Base-by-base conservation (phyloP, 2,888 invertebrate genomes). In the Aspidiotus rigidus region DNA sequence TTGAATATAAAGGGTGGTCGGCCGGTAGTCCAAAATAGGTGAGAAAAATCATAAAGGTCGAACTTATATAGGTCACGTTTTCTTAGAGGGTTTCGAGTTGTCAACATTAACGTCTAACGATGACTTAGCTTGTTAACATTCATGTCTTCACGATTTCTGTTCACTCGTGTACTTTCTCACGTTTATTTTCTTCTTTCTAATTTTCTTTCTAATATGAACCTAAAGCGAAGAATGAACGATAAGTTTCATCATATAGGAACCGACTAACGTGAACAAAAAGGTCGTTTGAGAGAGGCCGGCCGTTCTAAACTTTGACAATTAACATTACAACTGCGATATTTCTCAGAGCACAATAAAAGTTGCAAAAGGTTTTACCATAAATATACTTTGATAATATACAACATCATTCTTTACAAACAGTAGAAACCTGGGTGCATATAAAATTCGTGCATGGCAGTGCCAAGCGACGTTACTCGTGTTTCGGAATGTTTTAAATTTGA, bases 291-390 rank as follows among this genome's bases (percentile, higher is more conserved):
- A 54, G 64, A 63, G 64, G 55, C 55, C 28, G 28, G 28, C 28
- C 62, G 64, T 54, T 55, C 41, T 55, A 64, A 64, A 64, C 64
- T 64, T 64, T 16, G 64, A 64, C 64, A 64, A 64, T 64, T 64
- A 64, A 64, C 64, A 64, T 64, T 64, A 54, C 64, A 64, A 64
- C 64, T 64, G 64, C 55, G 64, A 64, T 64, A 64, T 64, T 64
- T 64, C 64, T 64, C 64, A 64, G 64, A 64, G 64, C 54, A 54
- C 40, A 63, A 40, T 64, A 64, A 64, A 64, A 64, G 64, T 64
- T 64, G 53, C 55, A 64, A 28, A 28, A 28, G 64, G 64, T 64
- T 64, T 64, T 64, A 64, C 54, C 64, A 64, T 64, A 64, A 49
- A 53, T n/a, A 13, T 49, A 49, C 49, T 49, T 49, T 11, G 49